Evolutionary conservation across 2,888 invertebrate species (phyloP).

Genomic region (Caenorhabditis afra): DNA sequence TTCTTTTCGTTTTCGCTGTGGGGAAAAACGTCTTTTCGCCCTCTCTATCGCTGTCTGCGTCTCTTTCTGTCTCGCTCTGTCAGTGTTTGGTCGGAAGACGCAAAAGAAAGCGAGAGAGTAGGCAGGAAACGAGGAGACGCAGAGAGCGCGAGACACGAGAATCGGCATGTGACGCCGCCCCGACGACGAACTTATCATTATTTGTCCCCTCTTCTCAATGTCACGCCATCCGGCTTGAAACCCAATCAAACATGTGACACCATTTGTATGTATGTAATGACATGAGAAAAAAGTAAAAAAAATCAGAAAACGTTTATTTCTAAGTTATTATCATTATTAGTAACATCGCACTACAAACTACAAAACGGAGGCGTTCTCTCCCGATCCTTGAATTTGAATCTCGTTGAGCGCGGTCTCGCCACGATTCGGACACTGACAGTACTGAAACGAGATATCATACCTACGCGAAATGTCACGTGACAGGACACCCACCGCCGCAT

Average conservation of each 20-base stretch:
- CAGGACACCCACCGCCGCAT: conserved; percentile 45
- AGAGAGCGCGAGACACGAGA: conserved; percentile 8
- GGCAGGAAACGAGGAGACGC: conserved; percentile 1
- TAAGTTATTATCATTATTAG: no score
- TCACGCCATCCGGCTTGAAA: conserved; percentile 25
- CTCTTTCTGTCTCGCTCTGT: no score
- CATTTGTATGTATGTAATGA: no score
- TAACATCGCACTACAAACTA: no score
- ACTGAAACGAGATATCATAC: conserved; percentile 35
- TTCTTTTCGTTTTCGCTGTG: no score
- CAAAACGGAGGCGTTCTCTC: conserved; percentile 15
- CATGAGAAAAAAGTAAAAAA: no score
- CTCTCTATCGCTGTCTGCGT: no score
- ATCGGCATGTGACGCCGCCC: conserved; percentile 48
- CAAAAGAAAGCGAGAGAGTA: conserved; percentile 18
- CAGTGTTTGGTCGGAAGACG: conserved; percentile 40
- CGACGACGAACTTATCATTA: conserved; percentile 26
- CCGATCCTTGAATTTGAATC: conserved; percentile 20
- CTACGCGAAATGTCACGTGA: background rate
- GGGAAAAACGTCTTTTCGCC: no score
- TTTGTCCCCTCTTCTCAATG: no score
- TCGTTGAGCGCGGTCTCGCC: conserved; percentile 25
- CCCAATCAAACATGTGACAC: no score
- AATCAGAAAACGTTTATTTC: no score
- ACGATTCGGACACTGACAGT: conserved; percentile 59